Conservation (phyloP, 2,797 vertebrate species). For the Microctenopoma lineatum region DNA sequence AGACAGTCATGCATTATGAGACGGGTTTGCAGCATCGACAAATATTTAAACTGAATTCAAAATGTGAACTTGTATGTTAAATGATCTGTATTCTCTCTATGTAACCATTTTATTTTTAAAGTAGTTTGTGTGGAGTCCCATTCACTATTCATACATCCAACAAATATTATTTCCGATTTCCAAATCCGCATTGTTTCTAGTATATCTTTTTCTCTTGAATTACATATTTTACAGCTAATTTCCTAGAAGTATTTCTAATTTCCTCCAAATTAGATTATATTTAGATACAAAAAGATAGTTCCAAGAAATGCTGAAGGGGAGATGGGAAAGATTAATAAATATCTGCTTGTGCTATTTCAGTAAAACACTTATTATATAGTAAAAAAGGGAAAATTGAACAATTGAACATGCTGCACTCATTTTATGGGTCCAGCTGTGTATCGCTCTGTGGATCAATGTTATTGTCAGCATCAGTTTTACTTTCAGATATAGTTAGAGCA, state of each 20-base stretch:
- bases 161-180: not conserved
- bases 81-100: constrained; percentile 19
- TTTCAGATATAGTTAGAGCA: constrained; percentile 20
- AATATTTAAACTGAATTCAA: constrained; percentile 20
- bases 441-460: no score
- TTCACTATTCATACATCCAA: no score
- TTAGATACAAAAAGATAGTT: not conserved
- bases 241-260: not conserved
- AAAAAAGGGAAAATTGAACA: no score
- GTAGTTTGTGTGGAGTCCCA: not conserved
- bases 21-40: not conserved
- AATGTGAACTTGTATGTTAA: constrained; percentile 27
- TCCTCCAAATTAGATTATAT: not conserved
- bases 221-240: not conserved
- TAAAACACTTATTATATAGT: not conserved
- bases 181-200: not conserved
- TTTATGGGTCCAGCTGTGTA: no score
- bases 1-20: constrained; percentile 1
- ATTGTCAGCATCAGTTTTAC: constrained; percentile 19
- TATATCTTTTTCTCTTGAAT: no score
- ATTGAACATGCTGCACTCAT: no score
- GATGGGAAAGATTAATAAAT: no score
- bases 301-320: not conserved
- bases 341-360: no score
- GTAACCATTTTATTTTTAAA: constrained; percentile 21